phyloP scores from a whole-genome alignment of 1,140 invertebrate species.

The Saccostrea echinata region DNA sequence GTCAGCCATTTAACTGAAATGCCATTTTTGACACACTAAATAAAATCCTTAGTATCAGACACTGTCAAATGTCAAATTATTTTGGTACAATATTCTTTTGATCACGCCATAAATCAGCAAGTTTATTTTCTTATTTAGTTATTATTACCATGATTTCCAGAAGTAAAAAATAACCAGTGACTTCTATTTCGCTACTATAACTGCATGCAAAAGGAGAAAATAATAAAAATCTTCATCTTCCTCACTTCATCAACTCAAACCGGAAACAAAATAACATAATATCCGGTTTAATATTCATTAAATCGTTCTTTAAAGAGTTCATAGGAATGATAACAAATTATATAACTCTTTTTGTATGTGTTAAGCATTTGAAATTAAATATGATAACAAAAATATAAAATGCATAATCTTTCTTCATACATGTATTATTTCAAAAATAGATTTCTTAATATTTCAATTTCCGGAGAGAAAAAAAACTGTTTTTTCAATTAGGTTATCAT shows the following conservation, averaged over 20 bases:
- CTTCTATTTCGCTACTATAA: not conserved
- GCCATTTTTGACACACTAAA: too few species aligned
- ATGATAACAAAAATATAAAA: too few species aligned
- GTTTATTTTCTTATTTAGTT: not conserved
- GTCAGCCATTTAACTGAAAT: too few species aligned
- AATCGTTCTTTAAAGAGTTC: not conserved
- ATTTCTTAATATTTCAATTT: not conserved
- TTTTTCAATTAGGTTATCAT: not conserved
- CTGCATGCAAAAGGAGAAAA: not conserved
- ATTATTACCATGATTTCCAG: not conserved
- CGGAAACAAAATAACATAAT: not conserved
- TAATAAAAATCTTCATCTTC: not conserved
- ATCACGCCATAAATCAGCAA: not conserved
- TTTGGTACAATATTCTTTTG: too few species aligned
- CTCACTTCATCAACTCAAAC: not conserved
- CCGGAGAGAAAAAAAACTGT: not conserved
- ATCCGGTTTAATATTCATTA: conserved; percentile 6
- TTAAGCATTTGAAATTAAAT: too few species aligned
- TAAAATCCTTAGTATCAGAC: too few species aligned
- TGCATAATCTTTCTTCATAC: too few species aligned
- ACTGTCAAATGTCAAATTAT: too few species aligned
- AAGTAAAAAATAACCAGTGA: not conserved
- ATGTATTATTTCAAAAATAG: too few species aligned
- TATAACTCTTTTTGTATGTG: too few species aligned
- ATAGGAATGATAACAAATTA: not conserved